Conservation (phyloP, 1,140 invertebrate species). For the Achatina immaculata region DNA sequence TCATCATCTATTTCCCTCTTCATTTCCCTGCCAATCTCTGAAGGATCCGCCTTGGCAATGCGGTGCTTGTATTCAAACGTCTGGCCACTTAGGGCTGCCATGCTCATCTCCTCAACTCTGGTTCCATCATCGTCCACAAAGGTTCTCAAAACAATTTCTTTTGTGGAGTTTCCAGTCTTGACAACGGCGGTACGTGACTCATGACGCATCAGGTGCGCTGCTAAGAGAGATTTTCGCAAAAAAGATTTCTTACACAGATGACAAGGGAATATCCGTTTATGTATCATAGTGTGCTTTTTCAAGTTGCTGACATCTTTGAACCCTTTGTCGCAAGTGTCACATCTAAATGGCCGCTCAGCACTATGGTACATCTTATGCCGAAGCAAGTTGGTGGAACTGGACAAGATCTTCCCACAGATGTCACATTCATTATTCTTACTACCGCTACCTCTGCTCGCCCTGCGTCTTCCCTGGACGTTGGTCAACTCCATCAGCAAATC, state of each 20-base stretch:
- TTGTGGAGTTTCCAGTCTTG: conserved; percentile 17
- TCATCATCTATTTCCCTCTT: conserved; percentile 14
- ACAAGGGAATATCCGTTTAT: conserved; percentile 34
- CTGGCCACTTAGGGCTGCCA: conserved; percentile 26
- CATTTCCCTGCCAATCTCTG: not conserved
- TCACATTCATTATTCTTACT: conserved; percentile 34
- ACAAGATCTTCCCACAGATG: conserved; percentile 36
- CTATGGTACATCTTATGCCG: conserved; percentile 40
- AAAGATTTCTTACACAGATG: conserved; percentile 38
- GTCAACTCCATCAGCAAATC: conserved; percentile 28
- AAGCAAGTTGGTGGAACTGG: conserved; percentile 37
- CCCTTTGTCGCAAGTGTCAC: conserved; percentile 32
- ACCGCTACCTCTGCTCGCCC: not conserved
- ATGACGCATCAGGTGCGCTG: conserved; percentile 16
- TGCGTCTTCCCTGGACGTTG: not conserved
- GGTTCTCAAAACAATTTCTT: conserved; percentile 30
- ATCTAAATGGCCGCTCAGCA: conserved; percentile 34
- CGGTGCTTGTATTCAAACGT: conserved; percentile 37
- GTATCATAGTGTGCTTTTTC: conserved; percentile 37
- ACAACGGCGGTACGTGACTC: conserved; percentile 26
- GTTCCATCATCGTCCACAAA: conserved; percentile 37
- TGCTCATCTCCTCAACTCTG: conserved; percentile 37
- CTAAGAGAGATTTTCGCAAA: conserved; percentile 27
- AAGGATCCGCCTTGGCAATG: conserved; percentile 26
- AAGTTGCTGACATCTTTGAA: conserved; percentile 38